phyloP scores from a whole-genome alignment of 2,888 invertebrate species.

The Neoscelio sp. region DNA sequence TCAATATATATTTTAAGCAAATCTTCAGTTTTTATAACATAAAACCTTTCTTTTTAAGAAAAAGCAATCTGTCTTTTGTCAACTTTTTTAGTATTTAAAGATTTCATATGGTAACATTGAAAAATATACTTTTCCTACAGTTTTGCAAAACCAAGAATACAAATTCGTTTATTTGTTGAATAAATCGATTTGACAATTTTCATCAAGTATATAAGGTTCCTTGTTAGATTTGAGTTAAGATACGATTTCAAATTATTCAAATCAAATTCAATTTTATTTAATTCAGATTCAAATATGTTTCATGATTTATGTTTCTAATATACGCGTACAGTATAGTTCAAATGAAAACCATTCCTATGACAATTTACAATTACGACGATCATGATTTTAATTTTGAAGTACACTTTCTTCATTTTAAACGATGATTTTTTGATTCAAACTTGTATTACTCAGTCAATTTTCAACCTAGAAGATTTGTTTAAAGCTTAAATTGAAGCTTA shows the following conservation, averaged over 20 bases:
- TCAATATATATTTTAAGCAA: too few relatives aligned
- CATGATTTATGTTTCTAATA: slow-evolving; percentile 33
- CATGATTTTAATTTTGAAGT: slow-evolving; percentile 42
- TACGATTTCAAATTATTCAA: slow-evolving; percentile 29
- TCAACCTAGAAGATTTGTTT: too few relatives aligned
- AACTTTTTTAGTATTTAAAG: neutral
- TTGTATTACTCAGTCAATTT: neutral
- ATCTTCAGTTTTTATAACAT: too few relatives aligned
- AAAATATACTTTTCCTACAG: too few relatives aligned
- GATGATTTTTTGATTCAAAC: slow-evolving; percentile 8
- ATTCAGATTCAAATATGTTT: slow-evolving; percentile 51
- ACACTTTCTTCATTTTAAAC: slow-evolving; percentile 5
- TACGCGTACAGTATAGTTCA: slow-evolving; percentile 31
- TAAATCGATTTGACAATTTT: too few relatives aligned
- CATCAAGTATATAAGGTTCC: too few relatives aligned
- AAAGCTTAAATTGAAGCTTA: too few relatives aligned
- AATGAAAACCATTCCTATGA: slow-evolving; percentile 46
- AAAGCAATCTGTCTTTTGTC: too few relatives aligned
- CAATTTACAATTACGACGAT: slow-evolving; percentile 41
- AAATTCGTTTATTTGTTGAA: too few relatives aligned
- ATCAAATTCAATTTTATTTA: slow-evolving; percentile 34
- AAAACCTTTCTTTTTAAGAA: too few relatives aligned
- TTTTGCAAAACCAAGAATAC: too few relatives aligned
- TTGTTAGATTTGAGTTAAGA: slow-evolving; percentile 1
- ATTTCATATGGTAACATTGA: too few relatives aligned